Base-by-base conservation (phyloP, 2,797 vertebrate genomes). In the Lerista edwardsae region DNA sequence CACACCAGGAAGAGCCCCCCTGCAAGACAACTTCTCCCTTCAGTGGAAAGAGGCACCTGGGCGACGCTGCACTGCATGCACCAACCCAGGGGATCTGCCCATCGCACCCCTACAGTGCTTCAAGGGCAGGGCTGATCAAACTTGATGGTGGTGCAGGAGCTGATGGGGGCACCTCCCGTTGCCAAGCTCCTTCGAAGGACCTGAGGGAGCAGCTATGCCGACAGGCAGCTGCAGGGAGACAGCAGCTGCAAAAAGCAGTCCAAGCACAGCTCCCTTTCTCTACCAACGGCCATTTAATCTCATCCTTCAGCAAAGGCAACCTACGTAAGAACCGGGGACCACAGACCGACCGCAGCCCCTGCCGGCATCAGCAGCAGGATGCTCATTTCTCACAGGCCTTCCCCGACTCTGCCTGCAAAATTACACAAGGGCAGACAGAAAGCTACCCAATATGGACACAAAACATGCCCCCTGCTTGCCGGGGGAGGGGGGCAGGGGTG, bases 1-100 rank as follows among this genome's bases (percentile, higher is more conserved):
- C 94, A 90, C 90, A 82, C 92, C 93, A 92, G 86, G 93, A 95
- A 93, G 92, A 93, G 92, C 92, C 95, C 95, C 90, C 94, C 94
- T 91, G 86, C 93, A 86, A 88, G 86, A 86, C 65, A 88, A 92
- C 76, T 81, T 93, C 94, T 94, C 92, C 91, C 92, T 92, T 91
- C 88, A 92, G 87, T 82, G 86, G 75, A 67, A 82, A 91, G 92
- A 93, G 91, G 91, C 92, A 87, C 91, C 84, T 78, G 90, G 87
- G 29, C 67, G 68, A 51, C 34, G 3, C 5, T 21, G 6, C 31
- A 2, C 67, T 14, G 23, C 36, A 39, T 2, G 5, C 17, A 39
- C 34, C 67, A 51, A 12, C 12, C 8, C 47, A 55, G 47, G 47
- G 47, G 47, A 31, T 27, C 34, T 39, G 21, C 21, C 27, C 23